Conservation (phyloP, 2,888 invertebrate species). For the Epinotia nisella region DNA sequence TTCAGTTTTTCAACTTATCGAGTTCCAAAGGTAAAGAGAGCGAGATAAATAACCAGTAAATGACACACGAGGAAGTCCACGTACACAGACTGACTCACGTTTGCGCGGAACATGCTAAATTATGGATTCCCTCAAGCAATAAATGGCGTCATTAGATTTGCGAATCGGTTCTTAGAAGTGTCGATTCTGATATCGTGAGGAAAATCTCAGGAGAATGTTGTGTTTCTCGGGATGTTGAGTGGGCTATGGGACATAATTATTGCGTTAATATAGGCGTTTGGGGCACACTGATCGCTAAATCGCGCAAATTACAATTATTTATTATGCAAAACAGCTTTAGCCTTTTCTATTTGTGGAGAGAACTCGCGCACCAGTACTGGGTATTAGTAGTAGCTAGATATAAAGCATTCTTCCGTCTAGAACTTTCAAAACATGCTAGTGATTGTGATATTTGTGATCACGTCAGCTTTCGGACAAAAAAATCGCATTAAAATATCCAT, state of each 20-base stretch:
- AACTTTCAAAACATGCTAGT: too few species aligned
- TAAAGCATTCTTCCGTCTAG: too few species aligned
- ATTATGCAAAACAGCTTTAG: not conserved
- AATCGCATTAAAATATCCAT: too few species aligned
- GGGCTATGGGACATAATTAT: too few species aligned
- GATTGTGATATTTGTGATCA: too few species aligned
- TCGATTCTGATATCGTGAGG: not conserved
- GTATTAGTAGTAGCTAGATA: too few species aligned
- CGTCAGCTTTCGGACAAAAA: too few species aligned
- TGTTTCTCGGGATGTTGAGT: not conserved
- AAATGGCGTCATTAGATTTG: slow-evolving; percentile 28
- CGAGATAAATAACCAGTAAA: slow-evolving; percentile 10
- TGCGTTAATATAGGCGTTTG: too few species aligned
- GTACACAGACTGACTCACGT: slow-evolving; percentile 25
- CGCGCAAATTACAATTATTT: not conserved
- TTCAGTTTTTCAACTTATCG: not conserved
- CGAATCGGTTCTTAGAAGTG: slow-evolving; percentile 32
- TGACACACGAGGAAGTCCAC: slow-evolving; percentile 16
- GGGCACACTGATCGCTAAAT: too few species aligned
- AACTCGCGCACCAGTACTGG: too few species aligned
- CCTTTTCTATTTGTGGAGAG: too few species aligned
- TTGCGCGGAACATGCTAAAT: slow-evolving; percentile 9
- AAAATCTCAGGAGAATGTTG: not conserved
- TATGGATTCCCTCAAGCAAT: slow-evolving; percentile 13
- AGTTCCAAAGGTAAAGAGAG: not conserved